Evolutionary conservation across 2,113 vertebrate species (phyloP), one percentile per base, ranked within the genome.

Genomic region (Scalopus aquaticus): DNA sequence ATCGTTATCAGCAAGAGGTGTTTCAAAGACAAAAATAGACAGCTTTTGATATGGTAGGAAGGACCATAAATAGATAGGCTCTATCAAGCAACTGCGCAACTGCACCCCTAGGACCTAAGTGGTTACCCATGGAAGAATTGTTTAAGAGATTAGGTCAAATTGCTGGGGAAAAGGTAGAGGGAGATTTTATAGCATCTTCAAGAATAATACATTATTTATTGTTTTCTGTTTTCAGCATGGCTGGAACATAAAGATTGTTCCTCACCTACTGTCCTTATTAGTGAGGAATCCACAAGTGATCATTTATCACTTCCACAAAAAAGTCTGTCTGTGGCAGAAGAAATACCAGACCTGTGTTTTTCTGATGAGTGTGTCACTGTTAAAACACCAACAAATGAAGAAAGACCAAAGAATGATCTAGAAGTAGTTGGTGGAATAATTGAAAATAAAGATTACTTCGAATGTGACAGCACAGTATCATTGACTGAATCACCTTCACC

Each of bases 191-290:
- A 19, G 26, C 12, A 6, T 49, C 19, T 89, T 80, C 35, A 89
- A 30, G 80, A 67, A 51, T 49, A 49, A 17, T 51, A 49, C 46
- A 49, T 49, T 49, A 51, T 51, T 51, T 51, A 51, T 51, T 35
- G 46, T 93, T 64, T 90, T 86, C 88, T 24, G 82, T 97, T 98
- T 97, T 94, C 88, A 98, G 98, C 94, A 35, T 95, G 73, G 67
- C 77, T 97, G 95, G 98, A 98, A 80, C 20, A 89, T 91, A 49
- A 95, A 96, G 35, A n/a, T 96, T 24, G 35, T 76, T 84, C 80
- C 83, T 96, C 73, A 90, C 32, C 93, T 93, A 32, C 39, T 96
- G 30, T 15, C 44, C 42, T 24, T 95, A 44, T 67, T n/a, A 70
- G 16, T 2, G 91, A 96, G 12, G 93, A 94, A 88, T 81, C 69